Evolutionary conservation across 2,797 vertebrate species (phyloP).

Genomic region (Lutjanus campechanus): DNA sequence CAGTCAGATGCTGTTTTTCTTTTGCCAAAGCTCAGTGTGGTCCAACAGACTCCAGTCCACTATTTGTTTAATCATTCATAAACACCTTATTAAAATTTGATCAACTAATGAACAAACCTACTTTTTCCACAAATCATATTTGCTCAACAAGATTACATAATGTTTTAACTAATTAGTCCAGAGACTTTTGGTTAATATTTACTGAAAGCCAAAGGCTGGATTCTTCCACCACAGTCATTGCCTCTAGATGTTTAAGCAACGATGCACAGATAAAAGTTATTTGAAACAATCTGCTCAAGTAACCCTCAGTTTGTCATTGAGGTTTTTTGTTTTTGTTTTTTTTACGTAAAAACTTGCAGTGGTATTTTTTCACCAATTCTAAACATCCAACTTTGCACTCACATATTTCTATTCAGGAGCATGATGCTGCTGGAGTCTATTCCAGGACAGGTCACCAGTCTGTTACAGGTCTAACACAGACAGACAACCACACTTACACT

Average conservation of each 20-base stretch:
- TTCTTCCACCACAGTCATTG: not conserved
- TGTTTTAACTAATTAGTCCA: not conserved
- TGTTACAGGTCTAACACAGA: conserved; percentile 22
- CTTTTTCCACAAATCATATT: not conserved
- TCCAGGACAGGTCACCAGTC: conserved; percentile 12
- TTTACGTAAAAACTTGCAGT: not conserved
- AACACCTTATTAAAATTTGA: not conserved
- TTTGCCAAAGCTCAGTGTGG: not conserved
- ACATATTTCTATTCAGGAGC: conserved; percentile 2
- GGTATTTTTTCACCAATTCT: not conserved
- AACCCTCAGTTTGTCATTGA: not conserved
- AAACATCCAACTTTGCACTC: not conserved
- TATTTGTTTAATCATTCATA: conserved; percentile 24
- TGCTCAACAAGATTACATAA: not conserved
- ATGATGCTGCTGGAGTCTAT: not conserved
- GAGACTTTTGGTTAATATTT: conserved; percentile 4
- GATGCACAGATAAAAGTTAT: not conserved
- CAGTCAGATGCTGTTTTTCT: conserved; percentile 2
- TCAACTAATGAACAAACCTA: not conserved
- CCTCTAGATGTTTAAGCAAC: conserved; percentile 1
- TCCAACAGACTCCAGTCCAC: conserved; percentile 11
- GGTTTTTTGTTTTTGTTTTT: too few relatives aligned
- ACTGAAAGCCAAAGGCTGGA: not conserved
- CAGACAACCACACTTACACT: conserved; percentile 11
- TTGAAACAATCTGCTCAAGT: not conserved